Conservation (phyloP, 2,797 vertebrate species). For the Pampus argenteus region DNA sequence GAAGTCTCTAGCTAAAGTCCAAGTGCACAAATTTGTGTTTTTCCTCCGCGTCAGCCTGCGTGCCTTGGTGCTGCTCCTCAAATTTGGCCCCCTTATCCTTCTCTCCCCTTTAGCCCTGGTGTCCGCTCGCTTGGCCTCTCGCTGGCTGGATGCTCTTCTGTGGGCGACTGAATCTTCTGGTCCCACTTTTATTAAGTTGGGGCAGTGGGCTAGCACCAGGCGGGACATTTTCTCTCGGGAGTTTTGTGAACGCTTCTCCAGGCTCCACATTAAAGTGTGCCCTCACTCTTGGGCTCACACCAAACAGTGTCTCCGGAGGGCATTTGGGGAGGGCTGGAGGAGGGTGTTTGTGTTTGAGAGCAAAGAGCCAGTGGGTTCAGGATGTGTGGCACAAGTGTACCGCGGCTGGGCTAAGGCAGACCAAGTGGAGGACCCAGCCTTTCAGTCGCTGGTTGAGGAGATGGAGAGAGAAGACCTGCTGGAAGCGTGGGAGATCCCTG, state of each 20-base stretch:
- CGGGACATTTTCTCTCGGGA: conserved; percentile 91
- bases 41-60: conserved; percentile 83
- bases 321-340: conserved; percentile 90
- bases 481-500: conserved; percentile 87
- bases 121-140: conserved; percentile 71
- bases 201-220: conserved; percentile 97
- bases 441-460: conserved; percentile 70
- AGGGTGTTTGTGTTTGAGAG: conserved; percentile 85
- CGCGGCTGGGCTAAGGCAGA: conserved; percentile 86
- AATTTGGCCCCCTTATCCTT: conserved; percentile 90
- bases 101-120: conserved; percentile 87
- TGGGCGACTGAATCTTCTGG: conserved; percentile 92
- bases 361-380: conserved; percentile 91
- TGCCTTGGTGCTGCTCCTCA: conserved; percentile 86
- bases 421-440: conserved; percentile 76
- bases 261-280: conserved; percentile 88
- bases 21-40: conserved; percentile 83
- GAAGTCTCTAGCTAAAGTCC: conserved; percentile 79
- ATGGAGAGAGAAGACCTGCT: conserved; percentile 77
- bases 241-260: conserved; percentile 91
- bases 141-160: conserved; percentile 89
- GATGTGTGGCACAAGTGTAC: conserved; percentile 96
- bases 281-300: conserved; percentile 93
- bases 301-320: conserved; percentile 84
- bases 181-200: conserved; percentile 93